Percentiles rank a stretch among this genome's conserved stretches.
Conservation (phyloP, 2,888 invertebrate genomes). For the Mesorhabditis sp. region DNA sequence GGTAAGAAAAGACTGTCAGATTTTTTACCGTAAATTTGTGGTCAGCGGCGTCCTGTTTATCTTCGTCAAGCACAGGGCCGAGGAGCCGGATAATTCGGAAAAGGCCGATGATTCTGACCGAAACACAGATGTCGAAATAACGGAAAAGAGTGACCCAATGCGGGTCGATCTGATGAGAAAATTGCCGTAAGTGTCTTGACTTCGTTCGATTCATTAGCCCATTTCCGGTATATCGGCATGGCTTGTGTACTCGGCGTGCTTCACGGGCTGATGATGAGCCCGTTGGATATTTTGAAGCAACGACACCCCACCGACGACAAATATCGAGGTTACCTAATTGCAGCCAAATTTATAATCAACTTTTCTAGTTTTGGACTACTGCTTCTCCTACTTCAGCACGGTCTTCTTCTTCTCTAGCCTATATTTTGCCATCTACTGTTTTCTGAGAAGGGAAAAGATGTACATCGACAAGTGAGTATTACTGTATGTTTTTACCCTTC, state of each 20-base stretch:
- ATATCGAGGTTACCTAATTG: constrained; percentile 20
- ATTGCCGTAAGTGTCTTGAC: constrained; percentile 17
- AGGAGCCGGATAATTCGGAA: constrained; percentile 20
- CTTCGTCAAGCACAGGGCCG: constrained; percentile 28
- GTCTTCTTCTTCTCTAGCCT: constrained; percentile 50
- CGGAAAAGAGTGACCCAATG: neutral
- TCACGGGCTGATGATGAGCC: constrained; percentile 52
- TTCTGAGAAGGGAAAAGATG: constrained; percentile 32
- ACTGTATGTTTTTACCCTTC: neutral
- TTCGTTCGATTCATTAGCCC: neutral
- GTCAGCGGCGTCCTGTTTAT: constrained; percentile 37
- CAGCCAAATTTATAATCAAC: neutral
- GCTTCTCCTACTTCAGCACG: constrained; percentile 49
- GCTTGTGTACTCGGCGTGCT: constrained; percentile 41
- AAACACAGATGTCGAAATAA: neutral
- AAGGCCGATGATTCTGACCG: constrained; percentile 1
- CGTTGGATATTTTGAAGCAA: constrained; percentile 43
- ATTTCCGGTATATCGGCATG: constrained; percentile 41
- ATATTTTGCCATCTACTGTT: constrained; percentile 45
- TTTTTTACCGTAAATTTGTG: neutral
- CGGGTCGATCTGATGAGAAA: constrained; percentile 12
- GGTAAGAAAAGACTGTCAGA: constrained; percentile 11
- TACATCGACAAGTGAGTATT: constrained; percentile 23
- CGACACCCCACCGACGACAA: constrained; percentile 28
- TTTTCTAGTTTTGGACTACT: constrained; percentile 48